These are phyloP conservation scores for Hypocryptadius cinnamomeus DNA, from an alignment of 2,113 vertebrate genomes.

Conservation along the genomic window DNA sequence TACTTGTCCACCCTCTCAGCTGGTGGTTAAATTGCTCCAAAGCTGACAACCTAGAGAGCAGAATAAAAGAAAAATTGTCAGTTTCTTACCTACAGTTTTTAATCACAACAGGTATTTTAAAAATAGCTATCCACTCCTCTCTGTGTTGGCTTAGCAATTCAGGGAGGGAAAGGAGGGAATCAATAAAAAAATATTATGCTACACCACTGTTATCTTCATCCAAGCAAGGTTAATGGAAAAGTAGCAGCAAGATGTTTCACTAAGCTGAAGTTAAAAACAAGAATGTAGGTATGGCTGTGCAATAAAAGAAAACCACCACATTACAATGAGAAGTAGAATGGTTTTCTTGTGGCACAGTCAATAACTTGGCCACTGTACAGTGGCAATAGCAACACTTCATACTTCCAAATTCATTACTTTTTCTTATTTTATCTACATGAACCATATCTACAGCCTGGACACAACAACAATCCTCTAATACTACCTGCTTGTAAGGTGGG, in stretches of 20 bases:
- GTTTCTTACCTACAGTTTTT: slow-evolving; percentile 17
- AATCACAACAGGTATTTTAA: slow-evolving; percentile 45
- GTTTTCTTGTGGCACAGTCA: neutral
- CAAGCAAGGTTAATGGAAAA: slow-evolving; percentile 17
- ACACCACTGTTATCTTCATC: neutral
- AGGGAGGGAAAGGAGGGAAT: neutral
- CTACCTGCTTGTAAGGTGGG: neutral
- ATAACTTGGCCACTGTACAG: neutral
- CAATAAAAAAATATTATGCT: slow-evolving; percentile 15
- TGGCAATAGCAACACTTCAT: neutral
- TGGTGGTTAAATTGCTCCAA: slow-evolving; percentile 39
- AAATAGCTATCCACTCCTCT: slow-evolving; percentile 28
- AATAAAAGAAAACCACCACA: neutral
- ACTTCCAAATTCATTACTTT: neutral
- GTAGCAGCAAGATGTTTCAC: neutral
- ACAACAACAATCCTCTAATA: neutral
- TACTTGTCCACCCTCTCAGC: neutral
- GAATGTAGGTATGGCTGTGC: neutral
- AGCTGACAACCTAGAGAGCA: neutral
- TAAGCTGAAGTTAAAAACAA: neutral
- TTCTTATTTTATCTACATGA: neutral
- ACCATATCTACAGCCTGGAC: neutral
- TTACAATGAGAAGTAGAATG: neutral
- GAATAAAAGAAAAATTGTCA: slow-evolving; percentile 27
- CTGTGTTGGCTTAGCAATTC: slow-evolving; percentile 7